Conservation (phyloP, 2,113 vertebrate species). For the Pagrus major region DNA sequence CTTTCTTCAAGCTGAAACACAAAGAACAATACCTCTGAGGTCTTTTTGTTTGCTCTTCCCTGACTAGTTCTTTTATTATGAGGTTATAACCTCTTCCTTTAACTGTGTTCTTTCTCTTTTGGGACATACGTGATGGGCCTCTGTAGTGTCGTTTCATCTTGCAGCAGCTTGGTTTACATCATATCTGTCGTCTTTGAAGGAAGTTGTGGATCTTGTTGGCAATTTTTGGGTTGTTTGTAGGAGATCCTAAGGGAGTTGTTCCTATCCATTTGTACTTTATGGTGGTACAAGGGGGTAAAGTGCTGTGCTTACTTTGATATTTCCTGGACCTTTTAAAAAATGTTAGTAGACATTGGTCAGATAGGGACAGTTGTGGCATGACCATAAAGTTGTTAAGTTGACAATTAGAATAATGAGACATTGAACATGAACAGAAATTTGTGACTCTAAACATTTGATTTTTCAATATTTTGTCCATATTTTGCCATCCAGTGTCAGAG, state of each 20-base stretch:
- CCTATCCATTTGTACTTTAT: neutral
- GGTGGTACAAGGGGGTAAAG: neutral
- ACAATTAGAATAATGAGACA: no score
- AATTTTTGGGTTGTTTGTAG: neutral
- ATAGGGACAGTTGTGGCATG: neutral
- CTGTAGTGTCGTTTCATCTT: neutral
- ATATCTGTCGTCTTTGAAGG: neutral
- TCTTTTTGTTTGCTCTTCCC: constrained; percentile 14
- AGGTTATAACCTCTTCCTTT: neutral
- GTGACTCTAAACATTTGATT: no score
- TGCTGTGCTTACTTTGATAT: neutral
- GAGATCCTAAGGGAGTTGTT: neutral
- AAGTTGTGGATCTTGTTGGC: neutral
- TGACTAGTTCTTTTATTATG: neutral
- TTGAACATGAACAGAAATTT: no score
- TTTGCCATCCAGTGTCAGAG: neutral
- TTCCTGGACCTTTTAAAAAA: no score
- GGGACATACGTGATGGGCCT: no score
- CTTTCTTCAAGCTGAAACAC: constrained; percentile 47
- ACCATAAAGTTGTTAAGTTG: no score
- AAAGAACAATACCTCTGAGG: neutral
- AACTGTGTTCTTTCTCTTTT: neutral
- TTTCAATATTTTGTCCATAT: neutral
- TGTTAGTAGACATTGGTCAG: no score
- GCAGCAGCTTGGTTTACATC: neutral